Conservation (phyloP, 2,888 invertebrate species). For the Asteroscopus sphinx region DNA sequence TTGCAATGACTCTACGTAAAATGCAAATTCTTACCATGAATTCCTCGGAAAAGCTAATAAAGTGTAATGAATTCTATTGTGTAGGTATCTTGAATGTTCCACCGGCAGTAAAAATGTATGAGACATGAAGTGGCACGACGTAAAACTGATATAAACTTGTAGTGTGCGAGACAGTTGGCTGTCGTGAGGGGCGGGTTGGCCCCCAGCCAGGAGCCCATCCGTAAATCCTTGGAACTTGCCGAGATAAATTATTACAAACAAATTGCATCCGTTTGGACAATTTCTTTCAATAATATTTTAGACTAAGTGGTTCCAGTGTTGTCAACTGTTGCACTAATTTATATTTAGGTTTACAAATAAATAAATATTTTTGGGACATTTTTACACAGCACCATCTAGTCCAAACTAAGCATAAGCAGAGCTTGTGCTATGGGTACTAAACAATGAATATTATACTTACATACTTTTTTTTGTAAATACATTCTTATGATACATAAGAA, state of each 20-base stretch:
- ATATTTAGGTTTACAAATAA: too few relatives aligned
- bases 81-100: slow-evolving; percentile 34
- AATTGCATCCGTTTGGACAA: slow-evolving; percentile 62
- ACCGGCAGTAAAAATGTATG: slow-evolving; percentile 45
- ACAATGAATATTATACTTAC: too few relatives aligned
- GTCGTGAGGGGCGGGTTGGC: slow-evolving; percentile 60
- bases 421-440: too few relatives aligned
- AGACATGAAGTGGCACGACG: slow-evolving; percentile 51
- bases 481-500: too few relatives aligned
- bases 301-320: slow-evolving; percentile 37
- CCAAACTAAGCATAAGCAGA: too few relatives aligned
- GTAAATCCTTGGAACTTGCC: slow-evolving; percentile 57
- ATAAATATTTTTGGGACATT: too few relatives aligned
- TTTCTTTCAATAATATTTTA: slow-evolving; percentile 59
- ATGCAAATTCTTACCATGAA: slow-evolving; percentile 26
- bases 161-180: slow-evolving; percentile 53
- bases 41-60: slow-evolving; percentile 26
- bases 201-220: slow-evolving; percentile 63
- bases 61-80: slow-evolving; percentile 41
- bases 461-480: too few relatives aligned
- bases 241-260: slow-evolving; percentile 67
- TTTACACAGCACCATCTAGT: too few relatives aligned
- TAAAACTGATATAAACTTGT: slow-evolving; percentile 56
- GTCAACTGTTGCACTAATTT: slow-evolving; percentile 54
- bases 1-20: background rate